phyloP scores from a whole-genome alignment of 2,888 invertebrate genomes.

The Drosophila macrothrix region DNA sequence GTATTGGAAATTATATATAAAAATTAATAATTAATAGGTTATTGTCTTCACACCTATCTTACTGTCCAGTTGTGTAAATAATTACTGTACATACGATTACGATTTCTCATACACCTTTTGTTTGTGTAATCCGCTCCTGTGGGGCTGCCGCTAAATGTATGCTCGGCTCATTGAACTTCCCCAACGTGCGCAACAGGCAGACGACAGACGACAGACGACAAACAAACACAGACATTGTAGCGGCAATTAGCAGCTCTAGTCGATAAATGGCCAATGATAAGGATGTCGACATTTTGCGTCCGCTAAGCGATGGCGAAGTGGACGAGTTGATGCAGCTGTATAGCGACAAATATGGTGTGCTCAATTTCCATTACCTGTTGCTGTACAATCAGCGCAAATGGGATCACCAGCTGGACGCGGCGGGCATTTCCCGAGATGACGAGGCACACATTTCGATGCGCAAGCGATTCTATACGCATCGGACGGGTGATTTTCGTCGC shows the following conservation, averaged over 20 bases:
- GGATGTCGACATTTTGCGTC: constrained; percentile 77
- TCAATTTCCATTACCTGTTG: constrained; percentile 78
- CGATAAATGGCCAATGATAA: constrained; percentile 51
- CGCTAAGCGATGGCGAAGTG: constrained; percentile 69
- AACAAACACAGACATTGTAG: constrained; percentile 15
- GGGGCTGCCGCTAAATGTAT: not conserved
- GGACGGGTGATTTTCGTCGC: constrained; percentile 63
- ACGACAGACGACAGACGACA: constrained; percentile 29
- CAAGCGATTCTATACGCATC: constrained; percentile 77
- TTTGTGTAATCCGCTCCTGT: constrained; percentile 40
- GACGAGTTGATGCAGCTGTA: constrained; percentile 75
- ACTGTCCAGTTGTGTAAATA: not conserved
- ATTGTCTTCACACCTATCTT: not conserved
- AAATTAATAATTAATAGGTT: not conserved
- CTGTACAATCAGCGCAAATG: constrained; percentile 82
- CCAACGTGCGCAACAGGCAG: constrained; percentile 12
- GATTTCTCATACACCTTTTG: not conserved
- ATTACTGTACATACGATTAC: not conserved
- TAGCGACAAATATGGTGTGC: constrained; percentile 57
- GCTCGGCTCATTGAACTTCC: constrained; percentile 1
- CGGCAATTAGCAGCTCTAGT: constrained; percentile 24
- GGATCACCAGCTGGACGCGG: constrained; percentile 67
- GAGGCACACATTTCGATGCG: constrained; percentile 60
- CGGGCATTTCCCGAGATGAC: constrained; percentile 26
- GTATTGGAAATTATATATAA: not conserved